Evolutionary conservation across 2,888 invertebrate genomes (phyloP).

Genomic region (Caradrina kadenii): DNA sequence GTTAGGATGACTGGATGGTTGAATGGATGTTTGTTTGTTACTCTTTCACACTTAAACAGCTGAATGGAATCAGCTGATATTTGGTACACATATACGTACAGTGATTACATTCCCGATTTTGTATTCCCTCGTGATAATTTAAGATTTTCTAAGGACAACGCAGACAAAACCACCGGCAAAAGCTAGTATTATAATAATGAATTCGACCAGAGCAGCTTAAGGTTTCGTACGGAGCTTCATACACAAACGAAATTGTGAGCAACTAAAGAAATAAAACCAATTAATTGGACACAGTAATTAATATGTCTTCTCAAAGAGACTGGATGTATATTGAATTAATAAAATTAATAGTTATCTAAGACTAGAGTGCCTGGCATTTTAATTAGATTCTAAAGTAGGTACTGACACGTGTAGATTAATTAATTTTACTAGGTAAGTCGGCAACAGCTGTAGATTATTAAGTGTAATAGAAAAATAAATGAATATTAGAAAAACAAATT

Average conservation of each 20-base stretch:
- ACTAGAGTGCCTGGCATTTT: not conserved
- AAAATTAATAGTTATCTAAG: conserved; percentile 6
- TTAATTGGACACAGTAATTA: conserved; percentile 28
- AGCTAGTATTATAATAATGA: too few species aligned
- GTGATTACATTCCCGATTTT: too few species aligned
- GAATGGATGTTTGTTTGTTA: too few species aligned
- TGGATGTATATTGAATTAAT: conserved; percentile 27
- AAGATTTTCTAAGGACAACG: too few species aligned
- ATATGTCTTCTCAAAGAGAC: conserved; percentile 29
- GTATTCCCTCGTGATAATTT: too few species aligned
- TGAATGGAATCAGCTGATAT: too few species aligned
- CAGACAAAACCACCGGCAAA: too few species aligned
- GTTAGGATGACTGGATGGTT: too few species aligned
- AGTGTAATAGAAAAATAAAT: not conserved
- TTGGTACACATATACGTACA: too few species aligned
- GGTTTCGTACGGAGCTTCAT: not conserved
- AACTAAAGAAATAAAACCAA: conserved; percentile 29
- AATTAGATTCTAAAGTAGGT: not conserved
- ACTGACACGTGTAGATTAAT: not conserved
- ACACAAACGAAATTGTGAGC: not conserved
- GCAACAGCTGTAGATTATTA: not conserved
- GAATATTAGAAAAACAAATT: too few species aligned
- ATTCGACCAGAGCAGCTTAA: too few species aligned
- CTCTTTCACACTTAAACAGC: too few species aligned
- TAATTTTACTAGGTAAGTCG: not conserved